A percentile compares a stretch with the other conserved stretches of the same genome.
Evolutionary conservation across 2,113 vertebrate species (phyloP).

Genomic region (Cisticola juncidis): DNA sequence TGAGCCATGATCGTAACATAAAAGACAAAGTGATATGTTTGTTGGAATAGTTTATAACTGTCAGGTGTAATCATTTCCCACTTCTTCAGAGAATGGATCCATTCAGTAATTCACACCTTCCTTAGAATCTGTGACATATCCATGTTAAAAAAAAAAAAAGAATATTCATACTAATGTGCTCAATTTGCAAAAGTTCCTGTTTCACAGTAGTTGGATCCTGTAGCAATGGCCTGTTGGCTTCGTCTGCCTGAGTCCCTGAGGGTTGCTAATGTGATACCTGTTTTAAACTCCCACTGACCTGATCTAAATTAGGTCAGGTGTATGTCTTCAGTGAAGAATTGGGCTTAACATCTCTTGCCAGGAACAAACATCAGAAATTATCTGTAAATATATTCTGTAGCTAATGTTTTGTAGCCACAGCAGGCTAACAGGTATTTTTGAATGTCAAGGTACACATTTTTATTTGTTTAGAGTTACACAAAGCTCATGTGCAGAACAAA

Average conservation of each 20-base stretch:
- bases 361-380: neutral
- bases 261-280: neutral
- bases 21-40: neutral
- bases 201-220: neutral
- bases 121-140: neutral
- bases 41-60: neutral
- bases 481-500: neutral
- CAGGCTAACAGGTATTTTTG: neutral
- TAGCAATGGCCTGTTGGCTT: neutral
- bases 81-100: neutral
- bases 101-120: neutral
- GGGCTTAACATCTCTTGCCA: neutral
- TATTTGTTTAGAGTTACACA: neutral
- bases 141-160: neutral
- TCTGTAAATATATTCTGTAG: slow-evolving; percentile 25
- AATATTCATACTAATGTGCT: neutral
- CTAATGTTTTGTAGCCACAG: neutral
- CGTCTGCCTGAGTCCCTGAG: neutral
- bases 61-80: neutral
- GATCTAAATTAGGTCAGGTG: neutral
- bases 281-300: neutral
- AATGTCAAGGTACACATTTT: neutral
- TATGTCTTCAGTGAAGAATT: slow-evolving; percentile 21
- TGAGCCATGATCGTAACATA: neutral
- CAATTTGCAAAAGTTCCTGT: neutral